Base-by-base conservation (phyloP, 1,140 invertebrate species). In the Hyphantria cunea region DNA sequence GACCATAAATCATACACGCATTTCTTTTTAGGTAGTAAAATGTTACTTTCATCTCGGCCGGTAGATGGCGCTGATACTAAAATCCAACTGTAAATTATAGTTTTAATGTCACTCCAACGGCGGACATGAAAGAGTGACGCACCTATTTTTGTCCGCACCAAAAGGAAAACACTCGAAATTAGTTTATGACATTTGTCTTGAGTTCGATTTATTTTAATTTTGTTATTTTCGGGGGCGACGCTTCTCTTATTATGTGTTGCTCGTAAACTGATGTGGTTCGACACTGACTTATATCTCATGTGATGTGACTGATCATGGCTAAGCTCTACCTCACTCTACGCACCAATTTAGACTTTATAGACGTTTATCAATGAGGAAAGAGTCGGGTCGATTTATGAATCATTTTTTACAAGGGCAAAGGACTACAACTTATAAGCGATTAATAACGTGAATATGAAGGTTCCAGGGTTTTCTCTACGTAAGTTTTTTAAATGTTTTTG, bases 181-280 rank as follows among this genome's bases (percentile, higher is more conserved):
- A 87, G 85, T 90, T 90, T 90, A 90, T 90, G 86, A 90, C 86
- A 85, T 79, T 82, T 87, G 86, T 86, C 85, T 84, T 84, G 86
- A 84, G 85, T 88, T 90, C 85, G 86, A 89, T 89, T 88, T 88
- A 90, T 90, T 90, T 90, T 86, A 89, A 89, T 89, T 89, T 84
- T 82, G 85, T 85, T 89, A 86, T 86, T 89, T 89, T 86, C 76
- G 74, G 78, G 77, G 68, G 66, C 39, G 51, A 6, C 66, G 72
- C 70, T 72, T 74, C 76, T 84, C 80, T 89, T 86, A 86, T 86
- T 86, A 68, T 70, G 68, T 76, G 74, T 76, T 50, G 80, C 31
- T 78, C 80, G 78, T 84, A 81, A 84, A 82, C 68, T 71, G 62
- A 59, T 66, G 66, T 12, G 47, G 72, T 78, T 84, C 79, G 83